Base-by-base conservation (phyloP, 1,140 invertebrate species). In the Neelides sp. region DNA sequence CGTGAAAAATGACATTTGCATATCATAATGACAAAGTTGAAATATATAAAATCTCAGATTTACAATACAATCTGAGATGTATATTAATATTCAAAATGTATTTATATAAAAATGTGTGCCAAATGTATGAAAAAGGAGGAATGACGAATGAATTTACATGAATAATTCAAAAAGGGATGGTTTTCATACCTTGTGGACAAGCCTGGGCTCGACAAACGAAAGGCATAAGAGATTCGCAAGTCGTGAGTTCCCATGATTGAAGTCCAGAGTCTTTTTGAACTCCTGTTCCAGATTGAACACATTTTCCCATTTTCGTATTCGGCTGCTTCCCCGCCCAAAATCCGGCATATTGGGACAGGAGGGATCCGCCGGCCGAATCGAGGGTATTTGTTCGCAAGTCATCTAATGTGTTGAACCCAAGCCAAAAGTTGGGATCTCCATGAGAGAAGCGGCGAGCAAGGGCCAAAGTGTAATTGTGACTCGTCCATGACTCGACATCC, bases 121-220 rank as follows among this genome's bases (percentile, higher is more conserved):
- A n/a, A n/a, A n/a, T n/a, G n/a, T n/a, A n/a, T n/a, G n/a, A n/a
- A n/a, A n/a, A n/a, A n/a, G n/a, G n/a, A n/a, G n/a, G n/a, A n/a
- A n/a, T n/a, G n/a, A n/a, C n/a, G n/a, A n/a, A n/a, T n/a, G n/a
- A n/a, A n/a, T n/a, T n/a, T n/a, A n/a, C n/a, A n/a, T n/a, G n/a
- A n/a, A n/a, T n/a, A n/a, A n/a, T n/a, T n/a, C n/a, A n/a, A n/a
- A n/a, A n/a, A n/a, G n/a, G n/a, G n/a, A n/a, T n/a, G n/a, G n/a
- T n/a, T 48, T 23, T 17, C 62, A 69, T 71, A 84, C 85, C 86
- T 68, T 79, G 74, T 35, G 91, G 86, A 71, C 93, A 97, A n/a
- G 92, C 90, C 50, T 75, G 76, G 10, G 85, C 73, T 61, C 86
- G 78, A 65, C 93, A 97, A 76, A 96, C 85, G 68, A 95, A 97